Evolutionary conservation across 2,113 vertebrate genomes (phyloP).

Genomic region (Strix uralensis): DNA sequence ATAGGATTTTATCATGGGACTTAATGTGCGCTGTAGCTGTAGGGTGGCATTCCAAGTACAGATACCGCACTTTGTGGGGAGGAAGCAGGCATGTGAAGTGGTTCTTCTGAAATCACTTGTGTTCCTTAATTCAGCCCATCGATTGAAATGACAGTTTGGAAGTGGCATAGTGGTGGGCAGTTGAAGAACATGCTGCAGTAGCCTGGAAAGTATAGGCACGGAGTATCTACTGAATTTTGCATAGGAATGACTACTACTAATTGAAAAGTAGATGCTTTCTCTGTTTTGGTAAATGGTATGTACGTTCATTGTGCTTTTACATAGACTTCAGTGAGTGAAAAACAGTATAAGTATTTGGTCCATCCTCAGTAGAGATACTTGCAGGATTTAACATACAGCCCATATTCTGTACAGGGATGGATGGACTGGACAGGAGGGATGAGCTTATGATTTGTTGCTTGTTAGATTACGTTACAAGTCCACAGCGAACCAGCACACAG

Average conservation of each 20-base stretch:
- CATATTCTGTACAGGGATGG: rapidly evolving
- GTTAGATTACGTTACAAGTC: rapidly evolving
- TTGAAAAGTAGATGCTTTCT: background rate
- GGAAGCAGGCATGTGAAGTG: rapidly evolving
- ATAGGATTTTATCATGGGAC: rapidly evolving
- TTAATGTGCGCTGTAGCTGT: rapidly evolving
- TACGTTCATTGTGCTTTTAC: rapidly evolving
- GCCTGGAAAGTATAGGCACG: rapidly evolving
- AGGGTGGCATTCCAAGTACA: rapidly evolving
- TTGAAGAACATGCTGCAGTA: no score
- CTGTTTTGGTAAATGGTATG: rapidly evolving
- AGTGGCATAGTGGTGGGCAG: rapidly evolving
- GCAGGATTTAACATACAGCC: rapidly evolving
- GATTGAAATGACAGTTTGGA: background rate
- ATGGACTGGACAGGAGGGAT: rapidly evolving
- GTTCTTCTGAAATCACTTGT: rapidly evolving
- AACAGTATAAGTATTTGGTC: background rate
- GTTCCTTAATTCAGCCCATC: no score
- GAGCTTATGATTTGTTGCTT: background rate
- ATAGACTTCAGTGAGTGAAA: background rate
- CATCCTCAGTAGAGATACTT: rapidly evolving
- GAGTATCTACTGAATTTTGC: rapidly evolving
- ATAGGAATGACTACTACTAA: rapidly evolving
- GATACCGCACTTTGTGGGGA: rapidly evolving
- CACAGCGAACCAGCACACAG: no score